phyloP scores from a whole-genome alignment of 2,113 vertebrate species.

The Malurus elegans region DNA sequence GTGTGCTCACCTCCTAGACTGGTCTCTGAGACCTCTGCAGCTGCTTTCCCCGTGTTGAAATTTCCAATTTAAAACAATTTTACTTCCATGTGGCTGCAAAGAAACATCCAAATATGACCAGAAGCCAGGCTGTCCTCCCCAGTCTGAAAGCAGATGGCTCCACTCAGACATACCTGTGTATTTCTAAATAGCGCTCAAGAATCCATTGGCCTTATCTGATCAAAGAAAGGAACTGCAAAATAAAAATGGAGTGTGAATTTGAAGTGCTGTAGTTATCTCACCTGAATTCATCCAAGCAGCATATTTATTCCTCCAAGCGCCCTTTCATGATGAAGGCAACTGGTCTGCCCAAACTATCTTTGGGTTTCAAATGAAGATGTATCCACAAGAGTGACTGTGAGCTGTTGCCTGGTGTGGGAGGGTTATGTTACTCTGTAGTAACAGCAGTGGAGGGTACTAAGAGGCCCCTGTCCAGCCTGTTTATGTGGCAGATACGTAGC shows the following conservation, averaged over 20 bases:
- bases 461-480: neutral
- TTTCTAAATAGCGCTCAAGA: neutral
- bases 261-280: neutral
- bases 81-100: constrained; percentile 20
- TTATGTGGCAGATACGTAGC: neutral
- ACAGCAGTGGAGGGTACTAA: neutral
- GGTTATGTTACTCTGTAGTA: neutral
- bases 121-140: constrained; percentile 14
- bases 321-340: neutral
- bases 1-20: neutral
- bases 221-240: neutral
- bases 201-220: neutral
- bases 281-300: neutral
- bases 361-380: neutral
- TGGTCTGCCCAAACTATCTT: neutral
- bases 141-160: constrained; percentile 38
- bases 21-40: neutral
- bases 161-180: constrained; percentile 25
- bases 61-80: neutral
- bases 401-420: neutral
- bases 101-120: constrained; percentile 28
- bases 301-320: neutral
- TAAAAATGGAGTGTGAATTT: constrained; percentile 17
- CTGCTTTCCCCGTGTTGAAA: neutral
- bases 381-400: neutral